Conservation (phyloP, 1,140 invertebrate genomes). For the Scaptodrosophila lebanonensis region DNA sequence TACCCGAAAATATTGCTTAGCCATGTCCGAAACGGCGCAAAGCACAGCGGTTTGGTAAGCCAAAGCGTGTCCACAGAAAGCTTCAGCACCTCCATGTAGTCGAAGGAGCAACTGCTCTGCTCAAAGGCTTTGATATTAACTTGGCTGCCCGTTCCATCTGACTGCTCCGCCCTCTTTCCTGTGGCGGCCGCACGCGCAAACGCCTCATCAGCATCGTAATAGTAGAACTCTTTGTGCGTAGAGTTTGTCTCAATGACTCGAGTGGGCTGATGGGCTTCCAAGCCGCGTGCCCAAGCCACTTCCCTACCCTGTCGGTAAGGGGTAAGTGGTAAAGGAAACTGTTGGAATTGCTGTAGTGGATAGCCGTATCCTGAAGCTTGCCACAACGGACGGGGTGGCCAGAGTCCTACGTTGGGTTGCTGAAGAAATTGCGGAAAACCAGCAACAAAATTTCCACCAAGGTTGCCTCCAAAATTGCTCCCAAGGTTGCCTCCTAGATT, state of each 20-base stretch:
- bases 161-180: slow-evolving; percentile 10
- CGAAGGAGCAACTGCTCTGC: slow-evolving; percentile 61
- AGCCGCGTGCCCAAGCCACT: slow-evolving; percentile 45
- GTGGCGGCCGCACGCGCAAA: slow-evolving; percentile 54
- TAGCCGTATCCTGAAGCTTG: slow-evolving; percentile 9
- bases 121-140: slow-evolving; percentile 35
- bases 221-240: slow-evolving; percentile 71
- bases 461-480: no score
- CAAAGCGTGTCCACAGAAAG: slow-evolving; percentile 65
- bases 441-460: no score
- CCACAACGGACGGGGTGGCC: slow-evolving; percentile 22
- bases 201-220: slow-evolving; percentile 69
- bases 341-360: slow-evolving; percentile 7
- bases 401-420: slow-evolving; percentile 7
- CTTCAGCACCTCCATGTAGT: slow-evolving; percentile 63
- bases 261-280: slow-evolving; percentile 52
- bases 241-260: slow-evolving; percentile 65
- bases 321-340: slow-evolving; percentile 26
- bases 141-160: background rate
- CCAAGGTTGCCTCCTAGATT: no score
- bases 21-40: slow-evolving; percentile 63
- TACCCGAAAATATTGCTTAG: slow-evolving; percentile 67
- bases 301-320: slow-evolving; percentile 50
- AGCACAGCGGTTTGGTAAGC: slow-evolving; percentile 69
- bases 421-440: background rate